Evolutionary conservation across 1,140 invertebrate genomes (phyloP).

Genomic region (Ephestia elutella): DNA sequence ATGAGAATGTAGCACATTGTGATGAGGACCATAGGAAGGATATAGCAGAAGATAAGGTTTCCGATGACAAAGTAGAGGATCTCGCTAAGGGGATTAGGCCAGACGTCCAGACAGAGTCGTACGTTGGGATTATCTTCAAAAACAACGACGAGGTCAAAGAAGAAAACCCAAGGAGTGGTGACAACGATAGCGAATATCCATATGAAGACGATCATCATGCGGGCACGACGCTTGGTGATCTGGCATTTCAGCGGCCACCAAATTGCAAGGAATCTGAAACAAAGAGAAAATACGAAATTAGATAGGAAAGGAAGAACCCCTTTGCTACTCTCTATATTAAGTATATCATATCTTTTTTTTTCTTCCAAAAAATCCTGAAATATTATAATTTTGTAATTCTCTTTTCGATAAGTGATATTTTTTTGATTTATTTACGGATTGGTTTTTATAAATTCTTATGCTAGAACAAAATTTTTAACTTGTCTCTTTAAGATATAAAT

Average conservation of each 20-base stretch:
- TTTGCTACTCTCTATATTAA: too few species aligned
- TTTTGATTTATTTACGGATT: too few species aligned
- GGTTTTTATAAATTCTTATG: too few species aligned
- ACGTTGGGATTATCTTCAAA: slow-evolving; percentile 82
- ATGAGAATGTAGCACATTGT: slow-evolving; percentile 94
- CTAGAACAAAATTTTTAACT: too few species aligned
- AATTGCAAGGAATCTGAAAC: slow-evolving; percentile 94
- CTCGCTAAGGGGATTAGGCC: slow-evolving; percentile 87
- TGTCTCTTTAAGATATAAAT: too few species aligned
- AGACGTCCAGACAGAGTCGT: slow-evolving; percentile 86
- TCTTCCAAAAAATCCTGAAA: too few species aligned
- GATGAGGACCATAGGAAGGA: slow-evolving; percentile 93
- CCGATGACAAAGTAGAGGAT: slow-evolving; percentile 91
- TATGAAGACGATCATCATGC: slow-evolving; percentile 91
- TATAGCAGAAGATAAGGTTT: slow-evolving; percentile 92
- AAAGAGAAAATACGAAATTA: slow-evolving; percentile 28
- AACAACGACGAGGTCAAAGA: slow-evolving; percentile 87
- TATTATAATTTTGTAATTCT: too few species aligned
- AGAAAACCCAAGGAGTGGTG: slow-evolving; percentile 92
- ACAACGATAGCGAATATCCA: slow-evolving; percentile 90
- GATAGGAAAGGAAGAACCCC: too few species aligned
- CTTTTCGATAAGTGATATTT: too few species aligned
- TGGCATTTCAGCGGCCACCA: slow-evolving; percentile 95
- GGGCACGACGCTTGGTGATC: slow-evolving; percentile 89
- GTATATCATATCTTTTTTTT: too few species aligned